These are phyloP conservation scores for Pipistrellus kuhlii DNA, from an alignment of 2,797 vertebrate species.

Conservation along the genomic window DNA sequence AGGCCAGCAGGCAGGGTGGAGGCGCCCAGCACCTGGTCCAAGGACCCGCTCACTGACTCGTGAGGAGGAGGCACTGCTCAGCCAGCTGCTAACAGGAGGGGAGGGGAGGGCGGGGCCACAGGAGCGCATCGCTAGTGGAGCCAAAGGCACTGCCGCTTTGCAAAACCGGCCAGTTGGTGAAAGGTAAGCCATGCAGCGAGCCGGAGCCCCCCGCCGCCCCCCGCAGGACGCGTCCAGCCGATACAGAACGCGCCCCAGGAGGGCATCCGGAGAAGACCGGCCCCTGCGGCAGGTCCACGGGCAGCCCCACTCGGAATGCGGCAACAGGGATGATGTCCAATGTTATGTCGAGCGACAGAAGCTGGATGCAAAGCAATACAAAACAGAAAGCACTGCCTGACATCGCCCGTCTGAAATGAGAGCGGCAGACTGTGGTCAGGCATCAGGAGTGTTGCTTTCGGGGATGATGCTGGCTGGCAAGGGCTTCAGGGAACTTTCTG, in stretches of 20 bases:
- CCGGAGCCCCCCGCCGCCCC: too few species aligned
- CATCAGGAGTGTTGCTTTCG: too few species aligned
- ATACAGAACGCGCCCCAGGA: background rate
- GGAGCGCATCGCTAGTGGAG: background rate
- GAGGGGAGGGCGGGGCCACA: too few species aligned
- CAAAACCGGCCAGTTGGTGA: background rate
- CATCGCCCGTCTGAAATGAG: background rate
- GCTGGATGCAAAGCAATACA: too few species aligned
- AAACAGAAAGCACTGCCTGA: too few species aligned
- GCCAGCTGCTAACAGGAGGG: too few species aligned
- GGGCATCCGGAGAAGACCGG: background rate
- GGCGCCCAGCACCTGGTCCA: background rate
- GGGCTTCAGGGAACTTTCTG: background rate
- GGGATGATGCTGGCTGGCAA: background rate
- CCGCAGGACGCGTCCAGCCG: rapidly evolving
- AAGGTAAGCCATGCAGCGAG: too few species aligned
- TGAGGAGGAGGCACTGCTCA: background rate
- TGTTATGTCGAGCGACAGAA: background rate
- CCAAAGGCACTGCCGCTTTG: rapidly evolving
- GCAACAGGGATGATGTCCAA: rapidly evolving
- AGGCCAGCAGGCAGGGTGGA: too few species aligned
- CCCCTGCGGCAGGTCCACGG: rapidly evolving
- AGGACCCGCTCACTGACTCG: rapidly evolving
- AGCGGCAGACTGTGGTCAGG: background rate
- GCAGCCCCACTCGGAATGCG: rapidly evolving